Evolutionary conservation across 2,113 vertebrate species (phyloP).

Genomic region (Poecilia latipinna): DNA sequence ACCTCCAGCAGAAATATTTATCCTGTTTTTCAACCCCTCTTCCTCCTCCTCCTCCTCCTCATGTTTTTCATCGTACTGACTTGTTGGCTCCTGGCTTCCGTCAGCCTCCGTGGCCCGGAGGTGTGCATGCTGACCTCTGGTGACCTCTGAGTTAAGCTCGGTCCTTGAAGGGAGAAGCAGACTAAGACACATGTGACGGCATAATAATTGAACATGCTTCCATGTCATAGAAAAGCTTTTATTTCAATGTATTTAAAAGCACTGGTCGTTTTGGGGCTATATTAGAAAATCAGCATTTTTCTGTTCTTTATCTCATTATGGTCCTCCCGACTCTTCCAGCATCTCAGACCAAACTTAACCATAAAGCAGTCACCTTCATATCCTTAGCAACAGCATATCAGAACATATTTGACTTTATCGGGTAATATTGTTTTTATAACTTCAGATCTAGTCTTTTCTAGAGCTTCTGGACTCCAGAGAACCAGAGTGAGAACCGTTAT

Average conservation of each 20-base stretch:
- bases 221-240: slow-evolving; percentile 52
- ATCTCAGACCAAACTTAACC: too few species aligned
- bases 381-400: too few species aligned
- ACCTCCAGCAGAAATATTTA: slow-evolving; percentile 38
- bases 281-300: too few species aligned
- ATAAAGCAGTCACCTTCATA: too few species aligned
- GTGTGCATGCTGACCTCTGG: slow-evolving; percentile 68
- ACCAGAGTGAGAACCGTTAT: too few species aligned
- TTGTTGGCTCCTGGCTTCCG: slow-evolving; percentile 62
- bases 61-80: slow-evolving; percentile 59
- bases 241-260: background rate
- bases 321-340: too few species aligned
- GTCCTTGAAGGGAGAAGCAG: slow-evolving; percentile 41
- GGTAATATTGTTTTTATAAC: too few species aligned
- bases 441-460: too few species aligned
- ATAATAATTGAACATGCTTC: slow-evolving; percentile 19
- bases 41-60: slow-evolving; percentile 17
- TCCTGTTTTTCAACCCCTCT: slow-evolving; percentile 71
- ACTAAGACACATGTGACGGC: slow-evolving; percentile 22
- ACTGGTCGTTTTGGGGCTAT: too few species aligned
- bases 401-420: too few species aligned
- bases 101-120: slow-evolving; percentile 54
- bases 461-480: too few species aligned
- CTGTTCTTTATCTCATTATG: too few species aligned
- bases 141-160: slow-evolving; percentile 54